These are phyloP conservation scores for Molossus alvarezi DNA, from an alignment of 2,797 vertebrate genomes.

Conservation along the genomic window DNA sequence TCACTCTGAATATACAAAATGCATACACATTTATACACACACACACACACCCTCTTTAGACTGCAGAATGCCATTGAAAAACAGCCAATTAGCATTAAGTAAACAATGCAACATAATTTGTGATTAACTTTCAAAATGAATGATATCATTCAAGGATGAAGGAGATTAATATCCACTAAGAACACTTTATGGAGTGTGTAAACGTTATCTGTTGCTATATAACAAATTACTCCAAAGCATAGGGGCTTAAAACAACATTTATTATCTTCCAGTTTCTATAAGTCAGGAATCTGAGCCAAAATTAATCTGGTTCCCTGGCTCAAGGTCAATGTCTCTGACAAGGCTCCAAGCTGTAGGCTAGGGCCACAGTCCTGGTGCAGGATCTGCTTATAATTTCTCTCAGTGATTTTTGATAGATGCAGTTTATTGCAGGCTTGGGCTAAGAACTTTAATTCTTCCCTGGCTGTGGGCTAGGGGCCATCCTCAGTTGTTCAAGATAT, in stretches of 20 bases:
- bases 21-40: background rate
- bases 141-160: background rate
- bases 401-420: background rate
- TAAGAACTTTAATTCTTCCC: background rate
- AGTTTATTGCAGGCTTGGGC: background rate
- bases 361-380: background rate
- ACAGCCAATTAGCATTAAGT: background rate
- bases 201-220: background rate
- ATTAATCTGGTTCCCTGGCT: background rate
- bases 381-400: background rate
- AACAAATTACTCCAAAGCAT: background rate
- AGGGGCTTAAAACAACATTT: background rate
- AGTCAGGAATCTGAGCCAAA: background rate
- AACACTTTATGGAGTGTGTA: background rate
- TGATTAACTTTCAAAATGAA: background rate
- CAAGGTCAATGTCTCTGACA: background rate
- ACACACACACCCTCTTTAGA: background rate
- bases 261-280: background rate
- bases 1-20: background rate
- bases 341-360: background rate
- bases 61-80: background rate
- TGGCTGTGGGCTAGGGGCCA: background rate
- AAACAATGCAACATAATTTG: slow-evolving; percentile 14
- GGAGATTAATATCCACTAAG: background rate
- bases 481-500: background rate